Conservation (phyloP, 2,888 invertebrate genomes). For the Pyrgus malvae region DNA sequence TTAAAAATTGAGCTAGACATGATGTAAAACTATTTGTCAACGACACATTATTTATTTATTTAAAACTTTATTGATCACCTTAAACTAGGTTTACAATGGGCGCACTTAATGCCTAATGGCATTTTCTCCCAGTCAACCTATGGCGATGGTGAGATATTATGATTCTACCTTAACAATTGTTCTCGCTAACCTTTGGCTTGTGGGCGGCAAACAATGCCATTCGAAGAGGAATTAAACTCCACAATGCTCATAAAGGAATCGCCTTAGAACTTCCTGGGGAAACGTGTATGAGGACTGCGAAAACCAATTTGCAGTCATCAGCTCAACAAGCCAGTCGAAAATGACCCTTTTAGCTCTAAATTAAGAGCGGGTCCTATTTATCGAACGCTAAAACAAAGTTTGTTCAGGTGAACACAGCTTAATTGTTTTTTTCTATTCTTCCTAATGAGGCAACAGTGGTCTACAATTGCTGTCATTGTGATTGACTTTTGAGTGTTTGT, state of each 20-base stretch:
- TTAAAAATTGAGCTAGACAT: too few relatives aligned
- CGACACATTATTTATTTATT: too few relatives aligned
- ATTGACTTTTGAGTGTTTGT: slow-evolving; percentile 56
- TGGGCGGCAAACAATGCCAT: slow-evolving; percentile 70
- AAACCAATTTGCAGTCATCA: slow-evolving; percentile 30
- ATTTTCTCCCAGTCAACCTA: too few relatives aligned
- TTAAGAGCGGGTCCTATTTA: slow-evolving; percentile 34
- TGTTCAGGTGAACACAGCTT: slow-evolving; percentile 56
- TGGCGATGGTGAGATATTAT: neutral
- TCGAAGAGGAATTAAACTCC: slow-evolving; percentile 67
- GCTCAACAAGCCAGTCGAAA: slow-evolving; percentile 36
- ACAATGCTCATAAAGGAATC: slow-evolving; percentile 76
- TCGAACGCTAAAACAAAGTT: slow-evolving; percentile 25
- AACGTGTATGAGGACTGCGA: slow-evolving; percentile 58
- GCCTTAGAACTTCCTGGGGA: slow-evolving; percentile 59
- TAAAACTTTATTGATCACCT: neutral
- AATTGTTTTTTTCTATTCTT: slow-evolving; percentile 71
- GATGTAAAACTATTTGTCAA: too few relatives aligned
- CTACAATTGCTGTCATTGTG: slow-evolving; percentile 73
- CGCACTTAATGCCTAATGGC: neutral
- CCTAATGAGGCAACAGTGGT: slow-evolving; percentile 77
- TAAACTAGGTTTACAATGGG: neutral
- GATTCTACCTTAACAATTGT: slow-evolving; percentile 22
- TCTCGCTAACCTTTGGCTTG: slow-evolving; percentile 39
- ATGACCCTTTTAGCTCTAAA: slow-evolving; percentile 37